Evolutionary conservation across 2,888 invertebrate genomes (phyloP).

Genomic region (Nematopogon swammerdamellus): DNA sequence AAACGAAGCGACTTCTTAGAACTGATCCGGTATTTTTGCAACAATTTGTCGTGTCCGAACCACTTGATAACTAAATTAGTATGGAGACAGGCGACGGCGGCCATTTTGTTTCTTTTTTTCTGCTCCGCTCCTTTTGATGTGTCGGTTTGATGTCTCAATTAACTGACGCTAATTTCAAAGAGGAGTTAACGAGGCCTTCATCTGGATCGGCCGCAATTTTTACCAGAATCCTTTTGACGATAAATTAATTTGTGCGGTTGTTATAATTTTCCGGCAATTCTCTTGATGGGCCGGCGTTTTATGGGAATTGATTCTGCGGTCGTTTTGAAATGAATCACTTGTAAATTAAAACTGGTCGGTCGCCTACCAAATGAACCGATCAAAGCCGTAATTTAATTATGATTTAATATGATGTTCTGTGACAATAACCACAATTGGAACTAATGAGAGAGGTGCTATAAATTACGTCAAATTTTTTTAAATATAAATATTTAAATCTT

Average conservation of each 20-base stretch:
- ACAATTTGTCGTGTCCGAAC: slow-evolving; percentile 35
- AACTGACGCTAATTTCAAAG: slow-evolving; percentile 45
- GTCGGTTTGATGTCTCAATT: slow-evolving; percentile 45
- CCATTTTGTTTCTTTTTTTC: slow-evolving; percentile 17
- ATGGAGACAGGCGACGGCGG: slow-evolving; percentile 32
- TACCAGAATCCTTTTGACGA: not conserved
- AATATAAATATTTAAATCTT: too few species aligned
- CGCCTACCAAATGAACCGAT: too few species aligned
- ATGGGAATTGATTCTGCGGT: too few species aligned
- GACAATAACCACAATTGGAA: too few species aligned
- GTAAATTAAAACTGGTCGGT: too few species aligned
- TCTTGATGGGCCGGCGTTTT: not conserved
- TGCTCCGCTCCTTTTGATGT: slow-evolving; percentile 18
- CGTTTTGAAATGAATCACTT: too few species aligned
- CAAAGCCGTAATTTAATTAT: too few species aligned
- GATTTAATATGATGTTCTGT: too few species aligned
- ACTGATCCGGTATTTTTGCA: slow-evolving; percentile 4
- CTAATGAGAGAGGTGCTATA: too few species aligned
- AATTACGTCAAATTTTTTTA: too few species aligned
- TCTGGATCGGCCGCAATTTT: not conserved
- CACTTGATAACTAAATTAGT: slow-evolving; percentile 51
- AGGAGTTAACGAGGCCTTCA: slow-evolving; percentile 12
- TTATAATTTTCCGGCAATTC: not conserved
- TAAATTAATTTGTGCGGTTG: not conserved
- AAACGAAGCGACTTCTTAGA: too few species aligned